Conservation (phyloP, 2,888 invertebrate genomes). For the Pegoplata infirma region DNA sequence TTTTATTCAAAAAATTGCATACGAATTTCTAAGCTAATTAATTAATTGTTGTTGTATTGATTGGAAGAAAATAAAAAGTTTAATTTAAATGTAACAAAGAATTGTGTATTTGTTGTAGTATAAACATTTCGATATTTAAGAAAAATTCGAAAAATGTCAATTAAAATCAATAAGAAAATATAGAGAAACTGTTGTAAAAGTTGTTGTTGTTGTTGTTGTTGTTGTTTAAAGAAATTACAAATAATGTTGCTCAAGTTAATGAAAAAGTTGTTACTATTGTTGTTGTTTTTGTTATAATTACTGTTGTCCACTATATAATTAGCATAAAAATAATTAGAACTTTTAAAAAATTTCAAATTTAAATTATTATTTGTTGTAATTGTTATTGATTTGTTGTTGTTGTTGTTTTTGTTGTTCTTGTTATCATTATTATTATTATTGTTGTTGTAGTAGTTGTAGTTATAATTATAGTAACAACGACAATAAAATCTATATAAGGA, state of each 20-base stretch:
- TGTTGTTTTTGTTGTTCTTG: constrained; percentile 55
- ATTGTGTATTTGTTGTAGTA: not conserved
- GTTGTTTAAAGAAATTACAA: not conserved
- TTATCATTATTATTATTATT: too few relatives aligned
- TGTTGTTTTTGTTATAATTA: too few relatives aligned
- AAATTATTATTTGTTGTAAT: constrained; percentile 36
- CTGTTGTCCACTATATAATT: constrained; percentile 43
- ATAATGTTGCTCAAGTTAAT: constrained; percentile 42
- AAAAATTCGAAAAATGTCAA: not conserved
- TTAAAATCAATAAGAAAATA: not conserved
- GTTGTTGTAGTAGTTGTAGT: constrained; percentile 60
- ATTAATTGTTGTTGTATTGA: too few relatives aligned
- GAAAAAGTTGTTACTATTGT: constrained; percentile 15
- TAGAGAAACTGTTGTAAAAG: not conserved
- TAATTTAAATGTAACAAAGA: not conserved
- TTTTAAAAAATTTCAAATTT: constrained; percentile 15
- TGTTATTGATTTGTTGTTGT: constrained; percentile 31
- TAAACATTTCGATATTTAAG: not conserved
- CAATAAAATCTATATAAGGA: too few relatives aligned
- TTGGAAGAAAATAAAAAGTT: too few relatives aligned
- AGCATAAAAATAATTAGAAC: constrained; percentile 17
- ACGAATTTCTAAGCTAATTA: not conserved
- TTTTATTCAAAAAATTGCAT: too few relatives aligned
- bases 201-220: too few relatives aligned
- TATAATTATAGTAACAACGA: constrained; percentile 61